A percentile compares a stretch with the other conserved stretches of the same genome.
These are phyloP conservation scores for Oenanthe oenanthe DNA, from an alignment of 2,113 vertebrate genomes.

Conservation along the genomic window DNA sequence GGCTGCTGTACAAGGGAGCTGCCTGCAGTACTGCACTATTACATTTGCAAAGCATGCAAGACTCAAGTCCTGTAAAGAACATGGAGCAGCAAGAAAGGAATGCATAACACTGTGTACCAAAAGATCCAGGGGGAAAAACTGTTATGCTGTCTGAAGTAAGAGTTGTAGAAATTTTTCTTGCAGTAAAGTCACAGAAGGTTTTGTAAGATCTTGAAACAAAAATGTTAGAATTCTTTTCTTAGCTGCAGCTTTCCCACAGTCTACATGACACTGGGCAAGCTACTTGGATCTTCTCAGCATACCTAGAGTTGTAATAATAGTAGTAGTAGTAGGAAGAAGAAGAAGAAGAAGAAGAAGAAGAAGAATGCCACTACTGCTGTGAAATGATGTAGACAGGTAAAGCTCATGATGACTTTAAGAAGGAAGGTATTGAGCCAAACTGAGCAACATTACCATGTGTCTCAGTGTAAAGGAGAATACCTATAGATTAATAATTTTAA, in stretches of 20 bases:
- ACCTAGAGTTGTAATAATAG: background rate
- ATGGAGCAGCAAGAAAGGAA: background rate
- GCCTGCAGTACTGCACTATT: background rate
- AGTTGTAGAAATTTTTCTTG: background rate
- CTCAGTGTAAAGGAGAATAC: background rate
- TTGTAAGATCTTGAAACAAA: background rate
- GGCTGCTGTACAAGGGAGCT: background rate
- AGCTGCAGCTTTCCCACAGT: background rate
- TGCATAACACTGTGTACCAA: fast-evolving
- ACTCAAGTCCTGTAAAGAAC: background rate
- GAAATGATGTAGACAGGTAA: background rate
- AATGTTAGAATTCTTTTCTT: background rate
- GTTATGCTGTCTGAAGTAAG: background rate
- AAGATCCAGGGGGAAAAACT: background rate
- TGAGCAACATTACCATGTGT: background rate
- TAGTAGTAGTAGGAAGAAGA: fast-evolving
- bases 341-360: too few species aligned
- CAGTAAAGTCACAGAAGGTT: background rate
- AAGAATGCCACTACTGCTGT: background rate
- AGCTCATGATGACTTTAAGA: background rate
- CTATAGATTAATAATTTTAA: background rate
- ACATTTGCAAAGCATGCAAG: background rate
- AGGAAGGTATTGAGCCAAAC: background rate
- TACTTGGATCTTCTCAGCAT: background rate
- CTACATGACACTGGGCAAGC: background rate